Base-by-base conservation (phyloP, 2,797 vertebrate genomes). In the Aplochiton taeniatus region DNA sequence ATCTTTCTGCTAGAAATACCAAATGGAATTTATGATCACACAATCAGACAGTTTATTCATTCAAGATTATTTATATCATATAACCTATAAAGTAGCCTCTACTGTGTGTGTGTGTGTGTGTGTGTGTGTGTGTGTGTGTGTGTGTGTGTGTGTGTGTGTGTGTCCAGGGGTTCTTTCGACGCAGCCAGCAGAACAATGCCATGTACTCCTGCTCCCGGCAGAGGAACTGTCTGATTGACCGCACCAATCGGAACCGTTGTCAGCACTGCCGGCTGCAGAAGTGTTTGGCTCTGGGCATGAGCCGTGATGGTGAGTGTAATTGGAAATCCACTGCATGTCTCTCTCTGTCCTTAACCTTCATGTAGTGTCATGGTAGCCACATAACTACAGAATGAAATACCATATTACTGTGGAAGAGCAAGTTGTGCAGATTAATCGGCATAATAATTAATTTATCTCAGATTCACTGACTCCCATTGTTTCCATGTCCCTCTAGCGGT, bases 241-340 rank as follows among this genome's bases (percentile, higher is more conserved):
- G 96, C 73, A 96, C 95, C 81, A 97, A 95, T 88, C 93, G 96
- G 44, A 97, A 97, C 84, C 95, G 95, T 58, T 97, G 96, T 86
- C 96, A 97, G 72, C 95, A 97, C 86, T 97, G 96, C 88, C 91
- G 96, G 59, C 87, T 97, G 85, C 95, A 97, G 91, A 97, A 97
- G 86, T 97, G 95, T 87, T 89, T 97, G 19, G 90, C 94, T 0
- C 88, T 96, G 61, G 96, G 96, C 80, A 97, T 97, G 96, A 96
- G 95, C 78, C 94, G 95, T 0, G 95, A 96, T 0, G 95, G 95
- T 97, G 87, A 92, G 95, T 79, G 4, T 0, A 2, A 31, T 31
- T 31, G 31, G 31, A 43, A 50, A 68, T 11, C 3, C 8, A 20
- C 50, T 2, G 31, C 51, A 16, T 31, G 4, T 4, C 46, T 48